Percentiles rank a stretch among this genome's conserved stretches.
Evolutionary conservation across 2,888 invertebrate genomes (phyloP).

Genomic region (Gymnoscelis rufifasciata): DNA sequence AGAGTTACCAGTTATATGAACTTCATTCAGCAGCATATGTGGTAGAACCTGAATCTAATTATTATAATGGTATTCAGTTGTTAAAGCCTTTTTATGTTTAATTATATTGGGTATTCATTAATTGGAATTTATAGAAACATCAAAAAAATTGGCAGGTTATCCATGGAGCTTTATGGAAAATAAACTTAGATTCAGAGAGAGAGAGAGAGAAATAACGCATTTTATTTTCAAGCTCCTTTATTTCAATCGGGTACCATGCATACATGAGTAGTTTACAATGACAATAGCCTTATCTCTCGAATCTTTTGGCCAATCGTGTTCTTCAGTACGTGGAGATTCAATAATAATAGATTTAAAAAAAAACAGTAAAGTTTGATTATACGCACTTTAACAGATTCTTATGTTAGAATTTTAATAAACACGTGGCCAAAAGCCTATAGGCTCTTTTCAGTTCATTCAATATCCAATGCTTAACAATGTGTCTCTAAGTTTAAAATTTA

Average conservation of each 20-base stretch:
- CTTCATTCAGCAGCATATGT: slow-evolving; percentile 44
- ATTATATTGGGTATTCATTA: no score
- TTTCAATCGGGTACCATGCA: slow-evolving; percentile 56
- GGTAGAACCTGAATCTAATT: neutral
- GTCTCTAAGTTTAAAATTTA: slow-evolving; percentile 46
- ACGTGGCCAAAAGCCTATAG: neutral
- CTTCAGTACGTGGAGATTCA: no score
- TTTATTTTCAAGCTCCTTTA: slow-evolving; percentile 69
- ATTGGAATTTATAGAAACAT: no score
- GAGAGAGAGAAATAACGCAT: slow-evolving; percentile 11
- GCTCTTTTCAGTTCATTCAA: slow-evolving; percentile 24
- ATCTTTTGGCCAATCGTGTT: neutral
- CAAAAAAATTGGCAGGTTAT: no score
- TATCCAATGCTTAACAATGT: slow-evolving; percentile 37
- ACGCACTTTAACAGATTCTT: no score
- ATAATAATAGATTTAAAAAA: no score
- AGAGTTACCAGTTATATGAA: slow-evolving; percentile 47
- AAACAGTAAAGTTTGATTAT: no score
- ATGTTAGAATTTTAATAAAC: no score
- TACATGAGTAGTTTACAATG: slow-evolving; percentile 25
- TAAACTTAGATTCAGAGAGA: no score
- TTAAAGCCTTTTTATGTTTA: neutral
- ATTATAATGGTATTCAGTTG: neutral
- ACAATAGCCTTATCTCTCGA: neutral
- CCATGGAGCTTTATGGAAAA: no score